Percentiles rank a stretch among this genome's conserved stretches.
phyloP scores from a whole-genome alignment of 2,113 vertebrate genomes.

The Cavia porcellus region DNA sequence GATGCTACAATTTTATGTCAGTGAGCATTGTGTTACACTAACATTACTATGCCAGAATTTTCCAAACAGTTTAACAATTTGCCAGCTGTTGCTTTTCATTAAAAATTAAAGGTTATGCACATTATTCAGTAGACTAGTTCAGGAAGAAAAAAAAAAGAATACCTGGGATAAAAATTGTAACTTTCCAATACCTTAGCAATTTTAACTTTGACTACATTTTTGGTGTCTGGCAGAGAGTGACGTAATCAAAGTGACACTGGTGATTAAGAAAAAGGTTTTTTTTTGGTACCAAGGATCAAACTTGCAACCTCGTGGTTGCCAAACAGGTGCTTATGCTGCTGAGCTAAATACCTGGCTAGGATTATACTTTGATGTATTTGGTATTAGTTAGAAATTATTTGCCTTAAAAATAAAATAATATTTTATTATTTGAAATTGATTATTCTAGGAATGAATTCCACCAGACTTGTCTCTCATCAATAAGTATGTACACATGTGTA shows the following conservation, averaged over 20 bases:
- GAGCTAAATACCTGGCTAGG: no score
- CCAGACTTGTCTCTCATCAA: neutral
- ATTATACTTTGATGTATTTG: neutral
- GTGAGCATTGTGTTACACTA: conserved; percentile 73
- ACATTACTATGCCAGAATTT: conserved; percentile 65
- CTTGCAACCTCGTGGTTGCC: no score
- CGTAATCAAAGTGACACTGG: neutral
- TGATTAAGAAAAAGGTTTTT: neutral
- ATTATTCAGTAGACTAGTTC: conserved; percentile 54
- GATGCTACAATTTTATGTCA: conserved; percentile 59
- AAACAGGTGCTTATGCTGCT: no score
- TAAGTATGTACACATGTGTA: neutral
- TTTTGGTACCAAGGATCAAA: no score
- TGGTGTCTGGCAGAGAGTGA: neutral
- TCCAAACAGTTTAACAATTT: conserved; percentile 63
- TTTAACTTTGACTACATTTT: conserved; percentile 29
- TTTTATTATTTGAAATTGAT: conserved; percentile 44
- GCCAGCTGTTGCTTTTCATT: conserved; percentile 73
- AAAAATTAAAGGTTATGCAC: conserved; percentile 61
- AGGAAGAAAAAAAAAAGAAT: neutral
- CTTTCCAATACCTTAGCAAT: neutral
- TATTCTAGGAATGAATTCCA: neutral
- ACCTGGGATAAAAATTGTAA: neutral
- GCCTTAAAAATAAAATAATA: neutral
- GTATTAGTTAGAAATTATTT: neutral